These are phyloP conservation scores for Rhinogobio ventralis DNA, from an alignment of 2,797 vertebrate species.

Conservation along the genomic window DNA sequence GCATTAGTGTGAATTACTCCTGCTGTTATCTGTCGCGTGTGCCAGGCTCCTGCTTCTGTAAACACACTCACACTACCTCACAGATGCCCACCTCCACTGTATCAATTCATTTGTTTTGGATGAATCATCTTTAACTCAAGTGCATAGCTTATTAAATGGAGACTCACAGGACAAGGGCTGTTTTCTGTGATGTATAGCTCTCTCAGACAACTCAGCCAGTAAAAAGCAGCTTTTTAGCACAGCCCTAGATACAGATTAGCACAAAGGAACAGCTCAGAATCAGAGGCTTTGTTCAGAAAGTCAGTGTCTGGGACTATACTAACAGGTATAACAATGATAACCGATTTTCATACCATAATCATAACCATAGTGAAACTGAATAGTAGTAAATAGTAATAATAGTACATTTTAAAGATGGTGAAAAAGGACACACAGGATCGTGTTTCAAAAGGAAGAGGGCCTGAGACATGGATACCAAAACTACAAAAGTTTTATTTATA, in stretches of 20 bases:
- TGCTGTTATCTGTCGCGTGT: conserved; percentile 48
- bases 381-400: no score
- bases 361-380: not conserved
- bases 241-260: not conserved
- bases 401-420: not conserved
- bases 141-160: conserved; percentile 53
- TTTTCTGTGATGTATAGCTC: conserved; percentile 45
- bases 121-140: conserved; percentile 57
- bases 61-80: conserved; percentile 44
- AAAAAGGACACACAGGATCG: not conserved
- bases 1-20: conserved; percentile 59
- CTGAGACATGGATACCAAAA: no score
- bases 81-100: conserved; percentile 40
- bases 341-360: not conserved
- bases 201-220: not conserved
- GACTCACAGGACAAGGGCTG: conserved; percentile 21
- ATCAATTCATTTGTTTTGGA: conserved; percentile 51
- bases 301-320: not conserved
- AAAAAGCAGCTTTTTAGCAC: conserved; percentile 8
- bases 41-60: conserved; percentile 50
- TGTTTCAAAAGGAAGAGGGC: no score
- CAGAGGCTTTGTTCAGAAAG: not conserved
- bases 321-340: not conserved
- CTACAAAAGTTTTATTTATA: no score
- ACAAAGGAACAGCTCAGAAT: not conserved